A percentile compares a stretch with the other conserved stretches of the same genome.
These are phyloP conservation scores for Andrena bucephala DNA, from an alignment of 2,888 invertebrate genomes.

Conservation along the genomic window DNA sequence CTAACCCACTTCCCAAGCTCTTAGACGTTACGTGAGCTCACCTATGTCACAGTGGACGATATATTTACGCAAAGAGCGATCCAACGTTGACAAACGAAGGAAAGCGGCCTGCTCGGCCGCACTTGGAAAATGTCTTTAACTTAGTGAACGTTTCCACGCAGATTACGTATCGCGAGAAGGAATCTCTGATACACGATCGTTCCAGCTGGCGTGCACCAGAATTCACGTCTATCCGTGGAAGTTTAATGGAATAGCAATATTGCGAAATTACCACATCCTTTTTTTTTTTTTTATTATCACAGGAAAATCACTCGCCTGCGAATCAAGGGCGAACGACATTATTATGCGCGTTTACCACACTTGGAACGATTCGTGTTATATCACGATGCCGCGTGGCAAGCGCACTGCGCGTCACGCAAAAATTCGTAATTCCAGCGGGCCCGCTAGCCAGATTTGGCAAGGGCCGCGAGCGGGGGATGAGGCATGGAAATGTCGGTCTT, in stretches of 20 bases:
- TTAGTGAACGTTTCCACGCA: not conserved
- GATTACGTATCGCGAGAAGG: conserved; percentile 1
- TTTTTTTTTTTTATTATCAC: conserved; percentile 45
- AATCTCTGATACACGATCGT: conserved; percentile 9
- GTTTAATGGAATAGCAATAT: conserved; percentile 39
- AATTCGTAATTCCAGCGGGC: not conserved
- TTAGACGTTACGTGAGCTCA: conserved; percentile 12
- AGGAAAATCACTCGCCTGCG: conserved; percentile 34
- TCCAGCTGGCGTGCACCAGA: not conserved
- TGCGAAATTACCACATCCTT: conserved; percentile 35
- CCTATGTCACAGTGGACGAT: conserved; percentile 12
- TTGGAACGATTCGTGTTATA: conserved; percentile 20
- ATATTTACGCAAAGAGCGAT: conserved; percentile 1
- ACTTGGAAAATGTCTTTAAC: too few species aligned
- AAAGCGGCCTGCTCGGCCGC: too few species aligned
- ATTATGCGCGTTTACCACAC: conserved; percentile 52
- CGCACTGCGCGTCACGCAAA: not conserved
- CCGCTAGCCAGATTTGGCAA: not conserved
- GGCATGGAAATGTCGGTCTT: too few species aligned
- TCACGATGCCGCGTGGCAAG: conserved; percentile 4
- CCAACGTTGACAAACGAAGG: too few species aligned
- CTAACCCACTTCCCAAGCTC: conserved; percentile 53
- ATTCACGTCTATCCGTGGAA: not conserved
- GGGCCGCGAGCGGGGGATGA: not conserved
- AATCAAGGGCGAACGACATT: conserved; percentile 56